phyloP scores from a whole-genome alignment of 2,113 vertebrate genomes.

The Pholis gunnellus region DNA sequence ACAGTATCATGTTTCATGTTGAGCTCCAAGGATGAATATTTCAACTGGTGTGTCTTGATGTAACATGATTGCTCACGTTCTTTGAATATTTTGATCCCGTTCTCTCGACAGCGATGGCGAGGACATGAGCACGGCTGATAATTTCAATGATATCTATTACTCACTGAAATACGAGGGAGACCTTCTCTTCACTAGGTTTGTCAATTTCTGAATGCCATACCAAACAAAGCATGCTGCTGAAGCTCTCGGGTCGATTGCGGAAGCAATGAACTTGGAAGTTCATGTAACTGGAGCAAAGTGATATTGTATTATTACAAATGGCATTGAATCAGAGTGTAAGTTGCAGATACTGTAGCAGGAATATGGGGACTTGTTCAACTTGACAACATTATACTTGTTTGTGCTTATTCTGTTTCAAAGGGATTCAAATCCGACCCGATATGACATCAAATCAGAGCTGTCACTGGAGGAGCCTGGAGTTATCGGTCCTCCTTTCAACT shows the following conservation, averaged over 20 bases:
- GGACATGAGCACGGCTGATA: conserved; percentile 89
- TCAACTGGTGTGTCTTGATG: neutral
- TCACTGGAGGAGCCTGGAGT: conserved; percentile 84
- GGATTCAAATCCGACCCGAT: conserved; percentile 88
- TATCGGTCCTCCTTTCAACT: conserved; percentile 87
- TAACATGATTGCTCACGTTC: neutral
- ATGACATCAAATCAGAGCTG: conserved; percentile 89
- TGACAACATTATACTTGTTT: neutral
- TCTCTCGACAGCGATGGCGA: conserved; percentile 88
- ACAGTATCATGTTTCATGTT: neutral
- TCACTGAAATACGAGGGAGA: conserved; percentile 93
- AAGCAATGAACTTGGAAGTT: neutral
- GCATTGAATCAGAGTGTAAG: neutral
- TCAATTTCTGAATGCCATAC: neutral
- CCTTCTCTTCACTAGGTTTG: conserved; percentile 95
- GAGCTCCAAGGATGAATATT: neutral
- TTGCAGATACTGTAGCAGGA: neutral
- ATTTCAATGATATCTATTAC: conserved; percentile 87
- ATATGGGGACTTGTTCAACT: neutral
- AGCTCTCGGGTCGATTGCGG: neutral
- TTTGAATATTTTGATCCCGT: conserved; percentile 29
- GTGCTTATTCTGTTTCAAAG: conserved; percentile 73
- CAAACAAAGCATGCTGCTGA: neutral
- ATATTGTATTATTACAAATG: neutral
- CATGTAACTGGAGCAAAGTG: neutral